Evolutionary conservation across 2,888 invertebrate genomes (phyloP), one percentile per base, ranked within the genome.

Genomic region (Steinernema hermaphroditum): DNA sequence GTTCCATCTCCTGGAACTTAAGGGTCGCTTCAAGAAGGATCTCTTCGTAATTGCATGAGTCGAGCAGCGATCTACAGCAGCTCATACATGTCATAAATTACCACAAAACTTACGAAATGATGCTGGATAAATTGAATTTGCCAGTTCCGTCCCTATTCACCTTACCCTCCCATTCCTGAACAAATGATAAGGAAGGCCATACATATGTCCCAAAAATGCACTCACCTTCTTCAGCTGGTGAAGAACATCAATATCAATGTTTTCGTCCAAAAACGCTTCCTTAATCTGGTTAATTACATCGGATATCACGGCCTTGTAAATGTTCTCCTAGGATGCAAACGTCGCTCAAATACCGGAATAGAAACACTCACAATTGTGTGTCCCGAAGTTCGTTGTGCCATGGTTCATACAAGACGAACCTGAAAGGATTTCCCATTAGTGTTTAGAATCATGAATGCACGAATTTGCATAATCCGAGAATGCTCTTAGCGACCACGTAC

Each of bases 211-310:
- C n/a, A n/a, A n/a, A n/a, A n/a, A n/a, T n/a, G n/a, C n/a, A n/a
- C n/a, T n/a, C n/a, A 89, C 91, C 89, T 94, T 93, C 89, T 94
- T 94, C 79, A 98, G 90, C 88, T 97, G 97, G 86, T 93, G 92
- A 69, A 98, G 89, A 46, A 97, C 94, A 89, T 96, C 95, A 86
- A 97, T 96, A 86, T 98, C 98, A 2, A 97, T 93, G 76, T 96
- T 95, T 87, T 98, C 98, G 87, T 98, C 98, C 70, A 95, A 90
- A 88, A 98, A 97, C 69, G 93, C 91, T 88, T 98, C 97, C 76
- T 77, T 79, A 70, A 84, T 78, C 49, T 92, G 92, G 62, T 91
- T 90, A 85, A 97, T 93, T 70, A 98, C 97, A 91, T 98, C 98
- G 86, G 95, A 95, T 80, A 98, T 96, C 68, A 98, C 85, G 37